Evolutionary conservation across 2,113 vertebrate genomes (phyloP).

Genomic region (Nothoprocta pentlandii): DNA sequence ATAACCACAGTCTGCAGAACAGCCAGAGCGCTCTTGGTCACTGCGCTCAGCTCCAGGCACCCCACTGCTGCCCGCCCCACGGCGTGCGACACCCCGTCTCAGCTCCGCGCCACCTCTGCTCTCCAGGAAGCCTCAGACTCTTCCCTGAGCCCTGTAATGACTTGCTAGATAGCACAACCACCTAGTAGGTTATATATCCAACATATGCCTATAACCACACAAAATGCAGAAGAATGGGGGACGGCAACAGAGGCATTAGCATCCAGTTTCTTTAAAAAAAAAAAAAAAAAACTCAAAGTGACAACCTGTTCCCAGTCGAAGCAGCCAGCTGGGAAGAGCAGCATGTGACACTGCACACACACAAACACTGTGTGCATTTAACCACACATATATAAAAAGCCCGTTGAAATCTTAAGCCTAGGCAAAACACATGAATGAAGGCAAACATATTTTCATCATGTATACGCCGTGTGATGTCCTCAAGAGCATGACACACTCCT

Average conservation of each 20-base stretch:
- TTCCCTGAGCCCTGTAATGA: neutral
- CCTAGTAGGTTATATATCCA: too few species aligned
- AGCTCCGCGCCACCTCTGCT: neutral
- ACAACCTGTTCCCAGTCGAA: neutral
- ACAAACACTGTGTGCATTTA: neutral
- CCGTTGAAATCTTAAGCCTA: conserved; percentile 33
- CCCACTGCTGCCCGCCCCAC: neutral
- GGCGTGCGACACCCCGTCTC: rapidly evolving
- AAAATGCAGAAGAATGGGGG: neutral
- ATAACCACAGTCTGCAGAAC: neutral
- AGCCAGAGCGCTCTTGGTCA: neutral
- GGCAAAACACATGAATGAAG: conserved; percentile 54
- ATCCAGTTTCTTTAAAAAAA: neutral
- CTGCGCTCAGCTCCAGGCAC: neutral
- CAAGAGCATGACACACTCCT: conserved; percentile 40
- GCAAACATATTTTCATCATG: conserved; percentile 62
- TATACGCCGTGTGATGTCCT: conserved; percentile 38
- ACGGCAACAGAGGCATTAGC: neutral
- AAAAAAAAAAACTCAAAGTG: neutral
- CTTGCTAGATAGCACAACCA: neutral
- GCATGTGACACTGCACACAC: neutral
- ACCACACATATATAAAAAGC: conserved; percentile 12
- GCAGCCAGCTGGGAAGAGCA: neutral
- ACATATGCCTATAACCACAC: neutral
- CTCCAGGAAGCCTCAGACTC: neutral